Conservation (phyloP, 35 echinoderm and acorn worm species). For the Lytechinus pictus region DNA sequence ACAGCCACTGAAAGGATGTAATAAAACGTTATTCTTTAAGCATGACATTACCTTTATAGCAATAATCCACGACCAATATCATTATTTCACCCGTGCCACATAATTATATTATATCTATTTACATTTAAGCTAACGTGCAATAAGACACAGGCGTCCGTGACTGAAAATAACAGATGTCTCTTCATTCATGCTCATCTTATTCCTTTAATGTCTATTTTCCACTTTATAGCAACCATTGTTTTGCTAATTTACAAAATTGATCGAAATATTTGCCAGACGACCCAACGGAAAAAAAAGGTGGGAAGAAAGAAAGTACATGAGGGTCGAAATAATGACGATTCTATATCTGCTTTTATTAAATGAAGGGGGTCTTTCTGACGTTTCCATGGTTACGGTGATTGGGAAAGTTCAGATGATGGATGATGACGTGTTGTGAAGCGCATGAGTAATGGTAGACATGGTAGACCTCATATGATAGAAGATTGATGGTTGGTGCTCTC, state of each 20-base stretch:
- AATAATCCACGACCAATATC: background rate
- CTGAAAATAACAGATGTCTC: background rate
- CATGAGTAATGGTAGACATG: background rate
- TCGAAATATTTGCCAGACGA: constrained; percentile 18
- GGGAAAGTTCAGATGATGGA: background rate
- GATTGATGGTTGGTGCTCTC: background rate
- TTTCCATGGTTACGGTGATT: constrained; percentile 33
- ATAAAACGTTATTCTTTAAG: too few species aligned
- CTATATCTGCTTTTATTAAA: background rate
- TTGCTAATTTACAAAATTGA: constrained; percentile 5
- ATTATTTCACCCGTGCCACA: background rate
- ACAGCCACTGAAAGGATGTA: too few species aligned
- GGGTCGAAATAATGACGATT: background rate
- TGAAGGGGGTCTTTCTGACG: constrained; percentile 24
- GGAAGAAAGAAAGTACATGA: background rate
- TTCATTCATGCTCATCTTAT: background rate
- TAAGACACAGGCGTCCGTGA: background rate
- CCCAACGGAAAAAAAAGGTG: background rate
- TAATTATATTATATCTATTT: background rate
- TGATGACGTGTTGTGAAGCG: background rate
- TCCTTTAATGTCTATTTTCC: background rate
- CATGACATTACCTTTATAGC: too few species aligned
- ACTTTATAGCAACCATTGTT: background rate
- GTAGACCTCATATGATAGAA: background rate
- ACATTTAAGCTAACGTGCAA: background rate